Base-by-base conservation (phyloP, 1,140 invertebrate genomes). In the Pantala flavescens region DNA sequence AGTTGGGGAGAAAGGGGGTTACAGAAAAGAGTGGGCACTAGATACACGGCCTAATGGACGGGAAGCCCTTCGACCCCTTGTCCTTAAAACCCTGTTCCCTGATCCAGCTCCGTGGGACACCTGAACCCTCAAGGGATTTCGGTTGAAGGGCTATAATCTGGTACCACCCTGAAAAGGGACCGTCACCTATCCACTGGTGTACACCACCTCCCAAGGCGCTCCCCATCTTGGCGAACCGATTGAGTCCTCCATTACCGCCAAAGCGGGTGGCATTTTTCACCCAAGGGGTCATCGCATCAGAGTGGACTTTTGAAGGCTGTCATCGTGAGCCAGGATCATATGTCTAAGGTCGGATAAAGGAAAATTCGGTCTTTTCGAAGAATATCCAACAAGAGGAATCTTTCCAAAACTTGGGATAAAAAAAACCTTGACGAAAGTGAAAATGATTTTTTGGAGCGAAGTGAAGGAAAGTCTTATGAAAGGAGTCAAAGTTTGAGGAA, bases 141-240 rank as follows among this genome's bases (percentile, higher is more conserved):
- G 49, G 49, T 63, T 63, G 49, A 63, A 63, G 49, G 14, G 49
- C 16, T 63, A 63, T 63, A 63, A 63, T 63, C 49, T 63, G n/a
- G 49, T 7, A 63, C 14, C n/a, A 14, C 49, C 49, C 49, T 63
- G 5, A 16, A 63, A 63, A 63, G 16, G 28, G 28, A 36, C 28
- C 28, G 28, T 7, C 49, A 19, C 49, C n/a, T 21, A 63, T 63
- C 49, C 49, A 16, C 5, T 12, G 49, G 3, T 19, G 12, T 12
- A 63, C 5, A 19, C 28, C 14, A 63, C 49, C 49, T 63, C 49
- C 49, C 49, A 63, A 21, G 49, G 49, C 49, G 5, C 49, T 12
- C 49, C 49, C 49, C 49, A 21, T 63, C 49, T 63, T 63, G 5
- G n/a, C 49, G 12, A 21, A 63, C 49, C n/a, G 14, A 63, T 63